Base-by-base conservation (phyloP, 2,113 vertebrate genomes). In the Amphilophus citrinellus region DNA sequence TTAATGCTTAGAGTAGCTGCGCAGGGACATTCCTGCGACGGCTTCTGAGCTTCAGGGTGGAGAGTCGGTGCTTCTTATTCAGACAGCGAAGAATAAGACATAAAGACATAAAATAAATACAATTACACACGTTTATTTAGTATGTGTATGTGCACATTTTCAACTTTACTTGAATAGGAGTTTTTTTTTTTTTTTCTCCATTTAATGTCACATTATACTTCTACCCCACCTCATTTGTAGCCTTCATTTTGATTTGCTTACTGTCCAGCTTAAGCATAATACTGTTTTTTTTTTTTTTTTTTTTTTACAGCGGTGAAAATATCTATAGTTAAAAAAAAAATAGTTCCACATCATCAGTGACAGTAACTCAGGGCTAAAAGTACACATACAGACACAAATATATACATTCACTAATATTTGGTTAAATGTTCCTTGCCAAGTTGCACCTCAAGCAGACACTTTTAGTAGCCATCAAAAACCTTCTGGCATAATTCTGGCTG, bases 1-100 rank as follows among this genome's bases (percentile, higher is more conserved):
- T 1, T 92, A 95, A 92, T 63, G 17, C 39, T 8, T 0, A 0
- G 24, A 85, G 10, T 42, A 93, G 13, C 87, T 0, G 90, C 92
- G 94, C 95, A 91, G 1, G 0, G 2, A 22, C 79, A 89, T 94
- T 93, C 78, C 62, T 59, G 17, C 1, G 1, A 10, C 1, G 44
- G 4, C 5, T 20, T 63, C 2, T 58, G 18, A 10, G 0, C 10
- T 53, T 27, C 11, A 8, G 66, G 3, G 66, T 73, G 24, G 10
- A 20, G 15, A 71, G 24, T 10, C 1, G 1, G 0, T 1, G 27
- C 22, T 30, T 30, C 42, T 47, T 47, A 11, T 27, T 68, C 30
- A 20, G 24, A 71, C 50, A 20, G 10, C 30, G 11, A 50, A 50
- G 15, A 30, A 44, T 47, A 50, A 30, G 35, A 35, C 6, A 7